phyloP scores from a whole-genome alignment of 2,113 vertebrate genomes.

The Anguilla rostrata region DNA sequence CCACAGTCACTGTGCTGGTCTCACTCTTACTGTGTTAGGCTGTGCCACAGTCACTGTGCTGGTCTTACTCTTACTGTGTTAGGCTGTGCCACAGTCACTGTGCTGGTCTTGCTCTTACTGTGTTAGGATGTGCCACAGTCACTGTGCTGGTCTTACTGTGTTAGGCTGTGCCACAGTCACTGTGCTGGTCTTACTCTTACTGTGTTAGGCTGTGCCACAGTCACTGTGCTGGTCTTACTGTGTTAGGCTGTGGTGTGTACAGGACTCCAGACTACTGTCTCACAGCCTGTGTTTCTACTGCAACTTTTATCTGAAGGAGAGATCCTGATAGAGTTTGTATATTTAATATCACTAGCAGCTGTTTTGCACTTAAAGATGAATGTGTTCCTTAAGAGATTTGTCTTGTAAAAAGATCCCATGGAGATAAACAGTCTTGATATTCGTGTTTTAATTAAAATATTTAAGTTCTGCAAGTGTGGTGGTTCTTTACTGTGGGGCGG shows the following conservation, averaged over 20 bases:
- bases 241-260: neutral
- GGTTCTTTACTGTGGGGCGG: neutral
- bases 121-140: too few species aligned
- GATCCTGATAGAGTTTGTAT: slow-evolving; percentile 58
- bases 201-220: too few species aligned
- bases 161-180: too few species aligned
- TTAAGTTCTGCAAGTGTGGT: slow-evolving; percentile 38
- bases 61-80: too few species aligned
- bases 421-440: slow-evolving; percentile 61
- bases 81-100: too few species aligned
- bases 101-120: too few species aligned
- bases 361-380: slow-evolving; percentile 78
- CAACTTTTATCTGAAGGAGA: slow-evolving; percentile 51
- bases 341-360: slow-evolving; percentile 70
- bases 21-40: too few species aligned
- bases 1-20: too few species aligned
- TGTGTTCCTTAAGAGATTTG: slow-evolving; percentile 66
- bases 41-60: too few species aligned
- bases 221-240: too few species aligned
- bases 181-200: too few species aligned
- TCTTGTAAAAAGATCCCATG: slow-evolving; percentile 50
- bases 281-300: slow-evolving; percentile 1
- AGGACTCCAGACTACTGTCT: slow-evolving; percentile 15
- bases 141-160: too few species aligned
- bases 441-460: slow-evolving; percentile 66